Evolutionary conservation across 2,797 vertebrate genomes (phyloP), one percentile per base, ranked within the genome.

Genomic region (Garrulus glandarius): DNA sequence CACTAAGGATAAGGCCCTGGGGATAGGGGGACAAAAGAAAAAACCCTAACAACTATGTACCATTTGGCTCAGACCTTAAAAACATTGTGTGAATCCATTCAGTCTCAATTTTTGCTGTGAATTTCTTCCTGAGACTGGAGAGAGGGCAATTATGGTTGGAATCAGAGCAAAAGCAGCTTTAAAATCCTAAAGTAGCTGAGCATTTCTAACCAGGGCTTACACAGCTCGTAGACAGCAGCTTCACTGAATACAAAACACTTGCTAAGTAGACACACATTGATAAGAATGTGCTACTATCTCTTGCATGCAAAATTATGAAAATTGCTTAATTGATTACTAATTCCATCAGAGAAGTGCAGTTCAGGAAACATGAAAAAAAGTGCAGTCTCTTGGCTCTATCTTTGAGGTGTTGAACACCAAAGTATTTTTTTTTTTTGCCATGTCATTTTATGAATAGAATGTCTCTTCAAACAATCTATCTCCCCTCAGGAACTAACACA

Each of bases 1-100:
- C 24, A 47, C 53, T 69, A 49, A 27, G 7, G 19, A 69, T 57
- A 92, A 68, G 4, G 36, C 5, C 30, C 5, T 19, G 27, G 4
- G 8, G 6, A 12, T 3, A 30, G 0, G 2, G 5, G 11, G 10
- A 46, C 13, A 32, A 55, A 29, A n/a, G 5, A 15, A 39, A 68
- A 34, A 22, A 4, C 5, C 8, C 8, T 12, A 27, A 63, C 3
- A 61, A 11, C 18, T 34, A 15, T 21, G 7, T 52, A 10, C 70
- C 21, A 2, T 49, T 22, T 37, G 71, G 2, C 24, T 90, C 32
- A 74, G 20, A 67, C 20, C 13, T 69, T 47, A 69, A 71, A 12
- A 61, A 57, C n/a, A 21, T 37, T 46, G 19, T n/a, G 7, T 30
- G 59, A 92, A 63, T 22, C 5, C 10, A 68, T 43, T 46, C 39